phyloP scores from a whole-genome alignment of 2,113 vertebrate species.

The Amphiprion percula region DNA sequence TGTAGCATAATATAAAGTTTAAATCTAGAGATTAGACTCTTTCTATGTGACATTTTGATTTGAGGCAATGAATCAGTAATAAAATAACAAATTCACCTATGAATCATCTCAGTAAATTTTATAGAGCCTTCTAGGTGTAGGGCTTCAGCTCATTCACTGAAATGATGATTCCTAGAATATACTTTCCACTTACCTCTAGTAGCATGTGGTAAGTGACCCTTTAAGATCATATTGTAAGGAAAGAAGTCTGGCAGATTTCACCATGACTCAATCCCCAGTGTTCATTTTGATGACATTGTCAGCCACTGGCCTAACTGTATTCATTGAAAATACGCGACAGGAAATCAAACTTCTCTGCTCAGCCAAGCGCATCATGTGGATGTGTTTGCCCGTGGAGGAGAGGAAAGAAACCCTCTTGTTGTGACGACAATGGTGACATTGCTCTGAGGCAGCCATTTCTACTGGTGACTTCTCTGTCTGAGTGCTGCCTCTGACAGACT shows the following conservation, averaged over 20 bases:
- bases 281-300: slow-evolving; percentile 36
- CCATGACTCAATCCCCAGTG: background rate
- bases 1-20: too few relatives aligned
- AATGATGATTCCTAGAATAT: background rate
- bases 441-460: slow-evolving; percentile 50
- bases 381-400: slow-evolving; percentile 54
- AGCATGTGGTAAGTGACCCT: slow-evolving; percentile 7
- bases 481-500: slow-evolving; percentile 40
- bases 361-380: slow-evolving; percentile 38
- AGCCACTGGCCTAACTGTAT: slow-evolving; percentile 21
- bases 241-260: slow-evolving; percentile 9
- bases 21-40: too few relatives aligned
- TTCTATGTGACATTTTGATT: too few relatives aligned
- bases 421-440: slow-evolving; percentile 71
- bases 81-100: background rate
- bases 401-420: slow-evolving; percentile 46
- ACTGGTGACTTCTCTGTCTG: slow-evolving; percentile 10
- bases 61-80: too few relatives aligned
- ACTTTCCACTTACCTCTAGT: background rate
- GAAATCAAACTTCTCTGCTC: slow-evolving; percentile 54
- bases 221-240: slow-evolving; percentile 9
- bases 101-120: background rate
- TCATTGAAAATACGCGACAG: slow-evolving; percentile 10
- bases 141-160: background rate
- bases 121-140: too few relatives aligned